Base-by-base conservation (phyloP, 2,797 vertebrate species). In the Threskiornis aethiopicus region DNA sequence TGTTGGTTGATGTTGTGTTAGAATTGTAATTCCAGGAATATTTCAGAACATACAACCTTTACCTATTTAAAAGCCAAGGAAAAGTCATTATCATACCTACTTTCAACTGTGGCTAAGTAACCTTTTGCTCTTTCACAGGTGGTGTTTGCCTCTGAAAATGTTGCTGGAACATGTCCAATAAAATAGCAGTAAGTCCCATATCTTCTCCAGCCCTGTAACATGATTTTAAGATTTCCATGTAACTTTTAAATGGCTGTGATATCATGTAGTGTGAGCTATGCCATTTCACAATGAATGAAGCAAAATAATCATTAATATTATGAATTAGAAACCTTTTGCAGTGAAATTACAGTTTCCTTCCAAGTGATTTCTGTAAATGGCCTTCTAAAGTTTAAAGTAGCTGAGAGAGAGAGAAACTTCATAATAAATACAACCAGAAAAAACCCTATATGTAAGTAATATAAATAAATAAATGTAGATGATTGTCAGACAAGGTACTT, bases 131-230 rank as follows among this genome's bases (percentile, higher is more conserved):
- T 72, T 77, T 80, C 92, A 93, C 99, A 99, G 12, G 88, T 96
- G 49, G 64, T 96, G 62, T 98, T 98, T 79, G 99, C 99, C 33
- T 98, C 98, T 37, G 98, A 75, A 96, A 99, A 99, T 1, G 98
- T 98, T 94, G 98, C 98, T 67, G 95, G 94, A 92, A 98, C 96
- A 21, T 96, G 94, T 92, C 98, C 98, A 89, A 98, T 98, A 65
- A 98, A 98, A 92, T 99, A 99, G 89, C 99, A 99, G 78, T 98
- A 98, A 28, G 97, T 98, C 2, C 97, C 97, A 78, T 98, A 98
- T 93, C 98, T 98, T 94, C 97, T 97, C 97, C 98, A 99, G 44
- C 98, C 99, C 99, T 99, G 57, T n/a, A 79, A 84, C 10, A 66
- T 11, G 41, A 66, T 72, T 61, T 85, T 29, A 59, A 21, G 5